A percentile compares a stretch with the other conserved stretches of the same genome.
Conservation (phyloP, 2,888 invertebrate genomes). For the Epinotia brunnichana region DNA sequence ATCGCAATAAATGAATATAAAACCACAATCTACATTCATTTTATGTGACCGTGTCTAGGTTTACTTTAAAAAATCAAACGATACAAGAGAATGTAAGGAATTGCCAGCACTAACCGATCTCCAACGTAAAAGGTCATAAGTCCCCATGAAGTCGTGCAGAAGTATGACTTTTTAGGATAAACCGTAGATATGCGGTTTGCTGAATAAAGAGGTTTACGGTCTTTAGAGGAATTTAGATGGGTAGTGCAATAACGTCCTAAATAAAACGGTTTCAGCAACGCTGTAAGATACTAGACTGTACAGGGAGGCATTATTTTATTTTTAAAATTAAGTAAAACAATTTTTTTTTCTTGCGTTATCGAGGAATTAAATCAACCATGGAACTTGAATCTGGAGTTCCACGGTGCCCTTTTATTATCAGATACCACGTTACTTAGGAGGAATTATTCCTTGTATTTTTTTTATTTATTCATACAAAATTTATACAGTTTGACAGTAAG, state of each 20-base stretch:
- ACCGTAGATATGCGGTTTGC: neutral
- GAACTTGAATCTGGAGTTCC: too few relatives aligned
- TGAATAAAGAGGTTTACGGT: neutral
- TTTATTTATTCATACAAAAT: too few relatives aligned
- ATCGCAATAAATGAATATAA: neutral
- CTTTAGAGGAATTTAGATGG: neutral
- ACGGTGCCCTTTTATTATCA: too few relatives aligned
- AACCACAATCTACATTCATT: neutral
- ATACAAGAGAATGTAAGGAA: neutral
- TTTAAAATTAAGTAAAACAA: too few relatives aligned
- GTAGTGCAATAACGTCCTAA: neutral
- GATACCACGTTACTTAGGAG: too few relatives aligned
- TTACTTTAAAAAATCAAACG: neutral
- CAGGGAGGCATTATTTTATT: too few relatives aligned
- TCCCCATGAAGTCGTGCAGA: neutral
- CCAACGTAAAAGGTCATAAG: neutral
- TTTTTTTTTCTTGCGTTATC: too few relatives aligned
- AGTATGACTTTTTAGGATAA: neutral
- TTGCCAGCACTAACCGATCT: neutral
- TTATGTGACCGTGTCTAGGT: neutral
- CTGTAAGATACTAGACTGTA: neutral
- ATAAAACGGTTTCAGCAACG: neutral
- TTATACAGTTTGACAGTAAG: too few relatives aligned
- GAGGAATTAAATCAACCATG: too few relatives aligned
- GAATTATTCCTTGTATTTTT: too few relatives aligned